These are phyloP conservation scores for Rhynchonema sp. DNA, from an alignment of 2,888 invertebrate genomes.

Conservation along the genomic window DNA sequence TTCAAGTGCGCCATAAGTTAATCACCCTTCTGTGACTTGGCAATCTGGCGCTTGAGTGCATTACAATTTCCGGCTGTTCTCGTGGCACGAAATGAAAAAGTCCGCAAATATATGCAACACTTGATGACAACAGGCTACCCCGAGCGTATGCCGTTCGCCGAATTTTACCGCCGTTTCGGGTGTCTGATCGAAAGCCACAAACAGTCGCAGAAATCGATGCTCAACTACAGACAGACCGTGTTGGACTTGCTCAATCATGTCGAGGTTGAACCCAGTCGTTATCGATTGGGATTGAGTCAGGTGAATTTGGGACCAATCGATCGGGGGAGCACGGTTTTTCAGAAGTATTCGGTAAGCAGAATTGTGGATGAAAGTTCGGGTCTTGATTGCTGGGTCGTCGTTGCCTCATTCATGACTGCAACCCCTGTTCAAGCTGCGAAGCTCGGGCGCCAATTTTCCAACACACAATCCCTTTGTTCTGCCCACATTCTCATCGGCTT, in stretches of 20 bases:
- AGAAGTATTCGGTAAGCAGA: too few species aligned
- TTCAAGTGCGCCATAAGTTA: too few species aligned
- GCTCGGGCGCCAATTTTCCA: too few species aligned
- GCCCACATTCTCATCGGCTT: too few species aligned
- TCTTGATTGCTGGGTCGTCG: too few species aligned
- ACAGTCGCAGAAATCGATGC: not conserved
- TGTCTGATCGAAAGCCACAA: constrained; percentile 24
- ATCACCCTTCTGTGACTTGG: not conserved
- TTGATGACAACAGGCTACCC: constrained; percentile 58
- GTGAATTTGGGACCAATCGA: too few species aligned
- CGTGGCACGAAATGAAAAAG: not conserved
- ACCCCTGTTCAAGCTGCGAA: too few species aligned
- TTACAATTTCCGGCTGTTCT: not conserved
- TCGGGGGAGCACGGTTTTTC: too few species aligned
- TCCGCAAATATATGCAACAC: too few species aligned
- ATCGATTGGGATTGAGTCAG: constrained; percentile 75
- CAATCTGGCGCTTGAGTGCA: not conserved
- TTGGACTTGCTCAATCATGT: constrained; percentile 50
- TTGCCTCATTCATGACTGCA: too few species aligned
- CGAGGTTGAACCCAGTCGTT: constrained; percentile 38
- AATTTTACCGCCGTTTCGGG: constrained; percentile 65
- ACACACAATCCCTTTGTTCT: too few species aligned
- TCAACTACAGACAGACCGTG: constrained; percentile 35
- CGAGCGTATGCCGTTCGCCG: constrained; percentile 64
- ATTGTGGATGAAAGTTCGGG: too few species aligned